Conservation (phyloP, 2,888 invertebrate species). For the Drosophila rellima region DNA sequence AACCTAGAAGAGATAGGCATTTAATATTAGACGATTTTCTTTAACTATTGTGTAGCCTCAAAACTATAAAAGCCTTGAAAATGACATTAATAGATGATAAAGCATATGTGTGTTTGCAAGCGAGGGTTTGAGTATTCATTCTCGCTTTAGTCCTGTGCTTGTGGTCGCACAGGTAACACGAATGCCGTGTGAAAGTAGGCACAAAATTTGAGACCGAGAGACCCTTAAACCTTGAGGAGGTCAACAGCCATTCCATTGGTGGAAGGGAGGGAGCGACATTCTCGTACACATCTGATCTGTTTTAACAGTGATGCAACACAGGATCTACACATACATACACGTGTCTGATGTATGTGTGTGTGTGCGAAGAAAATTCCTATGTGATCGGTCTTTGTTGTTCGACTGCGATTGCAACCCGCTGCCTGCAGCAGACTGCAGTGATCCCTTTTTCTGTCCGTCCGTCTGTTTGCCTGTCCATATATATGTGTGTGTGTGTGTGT, state of each 20-base stretch:
- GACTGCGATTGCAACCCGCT: constrained; percentile 33
- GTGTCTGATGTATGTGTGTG: constrained; percentile 6
- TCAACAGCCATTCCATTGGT: constrained; percentile 70
- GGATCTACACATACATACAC: constrained; percentile 53
- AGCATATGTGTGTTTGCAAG: constrained; percentile 16
- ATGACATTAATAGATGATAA: constrained; percentile 39
- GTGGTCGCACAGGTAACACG: constrained; percentile 61
- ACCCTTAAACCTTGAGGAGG: constrained; percentile 65
- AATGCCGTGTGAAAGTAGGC: constrained; percentile 60
- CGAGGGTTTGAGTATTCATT: constrained; percentile 27
- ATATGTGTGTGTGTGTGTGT: constrained; percentile 30
- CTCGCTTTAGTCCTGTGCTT: constrained; percentile 46
- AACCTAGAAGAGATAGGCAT: not conserved
- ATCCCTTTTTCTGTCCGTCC: constrained; percentile 68
- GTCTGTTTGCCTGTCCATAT: constrained; percentile 11
- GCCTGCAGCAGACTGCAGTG: constrained; percentile 49
- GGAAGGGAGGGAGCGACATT: constrained; percentile 56
- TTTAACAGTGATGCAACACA: constrained; percentile 70
- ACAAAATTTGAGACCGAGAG: constrained; percentile 46
- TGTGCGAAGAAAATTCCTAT: constrained; percentile 66
- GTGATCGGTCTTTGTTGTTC: constrained; percentile 71
- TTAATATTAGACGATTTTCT: constrained; percentile 1
- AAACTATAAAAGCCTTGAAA: constrained; percentile 28
- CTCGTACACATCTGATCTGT: constrained; percentile 76
- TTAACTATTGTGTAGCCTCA: not conserved